Conservation (phyloP, 2,888 invertebrate species). For the Drosophila anceps region DNA sequence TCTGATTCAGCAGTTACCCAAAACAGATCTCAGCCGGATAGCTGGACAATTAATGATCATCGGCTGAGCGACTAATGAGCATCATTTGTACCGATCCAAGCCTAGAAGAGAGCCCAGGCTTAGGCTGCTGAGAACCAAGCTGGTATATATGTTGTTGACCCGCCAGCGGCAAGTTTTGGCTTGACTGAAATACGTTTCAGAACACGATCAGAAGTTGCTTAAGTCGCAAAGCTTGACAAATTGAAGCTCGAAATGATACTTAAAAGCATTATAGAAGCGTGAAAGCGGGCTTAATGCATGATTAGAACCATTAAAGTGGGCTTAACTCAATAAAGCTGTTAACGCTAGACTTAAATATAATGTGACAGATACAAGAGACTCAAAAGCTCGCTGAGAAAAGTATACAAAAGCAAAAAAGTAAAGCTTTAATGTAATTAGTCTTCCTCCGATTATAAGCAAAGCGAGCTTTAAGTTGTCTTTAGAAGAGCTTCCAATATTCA, state of each 20-base stretch:
- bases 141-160: constrained; percentile 30
- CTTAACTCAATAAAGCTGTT: not conserved
- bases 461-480: not conserved
- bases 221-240: constrained; percentile 1
- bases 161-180: constrained; percentile 3
- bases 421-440: no score
- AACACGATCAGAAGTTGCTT: not conserved
- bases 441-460: not conserved
- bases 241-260: not conserved
- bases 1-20: constrained; percentile 19
- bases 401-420: not conserved
- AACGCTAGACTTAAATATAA: not conserved
- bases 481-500: no score
- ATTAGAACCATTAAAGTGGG: not conserved
- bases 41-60: constrained; percentile 47
- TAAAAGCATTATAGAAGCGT: not conserved
- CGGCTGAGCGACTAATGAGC: constrained; percentile 47
- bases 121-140: not conserved
- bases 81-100: constrained; percentile 35
- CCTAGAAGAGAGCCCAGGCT: constrained; percentile 8
- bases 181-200: not conserved
- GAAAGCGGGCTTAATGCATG: constrained; percentile 1
- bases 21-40: constrained; percentile 37
- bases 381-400: not conserved
- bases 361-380: accelerated